These are phyloP conservation scores for Colostygia pectinataria DNA, from an alignment of 2,888 invertebrate species.

Conservation along the genomic window DNA sequence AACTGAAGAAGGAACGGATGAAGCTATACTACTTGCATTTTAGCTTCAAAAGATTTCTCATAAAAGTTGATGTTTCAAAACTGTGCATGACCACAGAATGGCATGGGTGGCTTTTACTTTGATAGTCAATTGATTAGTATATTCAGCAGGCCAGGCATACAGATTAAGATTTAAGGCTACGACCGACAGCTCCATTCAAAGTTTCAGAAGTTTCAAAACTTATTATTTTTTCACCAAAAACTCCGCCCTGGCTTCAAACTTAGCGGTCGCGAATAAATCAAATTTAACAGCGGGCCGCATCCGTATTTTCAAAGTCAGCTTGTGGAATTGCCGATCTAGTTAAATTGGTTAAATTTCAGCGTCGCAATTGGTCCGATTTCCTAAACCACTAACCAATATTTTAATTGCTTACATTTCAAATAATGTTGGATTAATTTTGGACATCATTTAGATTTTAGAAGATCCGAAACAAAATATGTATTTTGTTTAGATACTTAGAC, in stretches of 20 bases:
- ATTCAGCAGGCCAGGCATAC: constrained; percentile 22
- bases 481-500: too few relatives aligned
- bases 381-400: constrained; percentile 23
- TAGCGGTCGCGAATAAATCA: constrained; percentile 46
- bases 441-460: too few relatives aligned
- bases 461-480: too few relatives aligned
- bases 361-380: constrained; percentile 37
- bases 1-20: background rate
- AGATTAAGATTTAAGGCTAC: constrained; percentile 29
- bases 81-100: too few relatives aligned
- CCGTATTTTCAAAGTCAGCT: constrained; percentile 41
- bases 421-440: constrained; percentile 1
- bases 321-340: constrained; percentile 39
- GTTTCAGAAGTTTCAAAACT: constrained; percentile 32
- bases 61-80: too few relatives aligned
- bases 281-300: constrained; percentile 45
- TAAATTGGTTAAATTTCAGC: constrained; percentile 42
- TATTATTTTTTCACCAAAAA: constrained; percentile 38
- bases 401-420: constrained; percentile 1
- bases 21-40: background rate
- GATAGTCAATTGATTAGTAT: background rate
- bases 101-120: background rate
- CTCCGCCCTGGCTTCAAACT: constrained; percentile 43
- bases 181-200: constrained; percentile 30
- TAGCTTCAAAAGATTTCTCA: background rate